Evolutionary conservation across 30 jellyfish, hydroid and myxozoan genomes (phyloP), one percentile per base, ranked within the genome.

Genomic region (Aurelia coerulea): DNA sequence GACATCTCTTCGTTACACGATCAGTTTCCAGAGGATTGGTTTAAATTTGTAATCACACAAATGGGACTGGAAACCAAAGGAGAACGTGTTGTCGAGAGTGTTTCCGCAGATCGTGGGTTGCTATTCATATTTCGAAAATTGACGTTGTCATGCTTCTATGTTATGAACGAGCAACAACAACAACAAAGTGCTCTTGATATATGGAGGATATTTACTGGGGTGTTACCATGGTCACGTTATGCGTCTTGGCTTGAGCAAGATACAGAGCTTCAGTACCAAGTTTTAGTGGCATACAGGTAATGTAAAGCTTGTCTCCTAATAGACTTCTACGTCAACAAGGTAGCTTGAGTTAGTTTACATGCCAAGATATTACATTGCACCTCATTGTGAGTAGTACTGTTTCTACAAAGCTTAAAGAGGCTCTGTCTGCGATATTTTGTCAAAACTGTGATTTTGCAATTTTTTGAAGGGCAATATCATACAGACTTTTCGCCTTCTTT

Each of bases 211-310:
- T 92, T 83, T 50, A 67, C 84, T 68, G 96, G 98, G 10, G 76
- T 65, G 64, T 63, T 92, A 5, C 96, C 98, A 12, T 92, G 98
- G 98, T 92, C 98, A 37, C 75, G 83, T 53, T 76, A 80, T 49
- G 65, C 73, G 60, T 51, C 72, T 16, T 81, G 95, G 94, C 54
- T 86, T 42, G 94, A 81, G 31, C 69, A 92, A 41, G 95, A 92
- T 68, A 10, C 76, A 42, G 95, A 80, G 86, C 81, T 92, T 84
- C 67, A 76, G 18, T 66, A 76, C 31, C 64, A 78, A 42, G 83
- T 86, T 5, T 42, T 86, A 2, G 60, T 42, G 37, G 95, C 98
- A 2, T 92, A 59, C 80, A 86, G 98, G 98, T 92, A 54, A 5
- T 92, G 41, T 41, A 54, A 11, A 50, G 29, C 16, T 64, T 60